Conservation (phyloP, 1,140 invertebrate genomes). For the Pogonomyrmex barbatus region DNA sequence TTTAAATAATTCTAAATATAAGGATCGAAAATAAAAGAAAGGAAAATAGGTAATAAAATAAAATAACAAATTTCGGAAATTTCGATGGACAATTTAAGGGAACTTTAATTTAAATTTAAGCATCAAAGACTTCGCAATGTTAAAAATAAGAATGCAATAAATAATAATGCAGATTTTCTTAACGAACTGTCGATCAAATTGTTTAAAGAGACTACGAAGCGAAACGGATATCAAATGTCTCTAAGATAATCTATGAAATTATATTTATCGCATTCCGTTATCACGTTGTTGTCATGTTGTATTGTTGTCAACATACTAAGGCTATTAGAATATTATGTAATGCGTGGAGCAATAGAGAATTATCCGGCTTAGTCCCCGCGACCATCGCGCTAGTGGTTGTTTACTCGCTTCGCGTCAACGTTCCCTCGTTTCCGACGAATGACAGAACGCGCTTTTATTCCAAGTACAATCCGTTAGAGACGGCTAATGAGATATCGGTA, state of each 20-base stretch:
- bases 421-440: conserved; percentile 16
- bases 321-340: conserved; percentile 12
- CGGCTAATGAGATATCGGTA: conserved; percentile 80
- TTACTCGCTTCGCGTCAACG: not conserved
- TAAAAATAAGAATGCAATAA: not conserved
- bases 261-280: not conserved
- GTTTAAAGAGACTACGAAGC: not conserved
- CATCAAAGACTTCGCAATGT: not conserved
- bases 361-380: not conserved
- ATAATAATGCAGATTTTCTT: not conserved
- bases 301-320: not conserved
- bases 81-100: not conserved
- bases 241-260: not conserved
- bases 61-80: not conserved
- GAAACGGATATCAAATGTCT: not conserved
- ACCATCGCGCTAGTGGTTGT: not conserved
- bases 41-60: not conserved
- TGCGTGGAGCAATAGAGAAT: not conserved
- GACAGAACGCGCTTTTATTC: not conserved
- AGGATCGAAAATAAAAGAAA: not conserved
- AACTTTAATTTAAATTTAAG: not conserved
- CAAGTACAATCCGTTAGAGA: conserved; percentile 54
- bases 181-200: not conserved
- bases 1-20: not conserved
- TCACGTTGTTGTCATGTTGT: not conserved